These are phyloP conservation scores for Argyresthia albistria DNA, from an alignment of 2,888 invertebrate genomes.

Conservation along the genomic window DNA sequence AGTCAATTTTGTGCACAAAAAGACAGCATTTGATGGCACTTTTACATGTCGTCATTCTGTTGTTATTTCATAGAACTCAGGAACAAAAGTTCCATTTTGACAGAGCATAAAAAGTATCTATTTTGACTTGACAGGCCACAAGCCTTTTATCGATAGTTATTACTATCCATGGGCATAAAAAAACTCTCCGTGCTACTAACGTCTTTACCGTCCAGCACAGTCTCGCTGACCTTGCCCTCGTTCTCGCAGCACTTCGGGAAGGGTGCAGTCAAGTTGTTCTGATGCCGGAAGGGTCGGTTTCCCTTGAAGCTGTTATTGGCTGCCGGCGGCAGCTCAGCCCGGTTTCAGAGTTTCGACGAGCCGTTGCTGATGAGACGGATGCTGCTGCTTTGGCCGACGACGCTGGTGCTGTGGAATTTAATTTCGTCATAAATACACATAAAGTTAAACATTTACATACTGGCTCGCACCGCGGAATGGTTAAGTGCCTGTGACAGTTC, in stretches of 20 bases:
- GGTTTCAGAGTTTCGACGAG: conserved; percentile 59
- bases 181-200: conserved; percentile 46
- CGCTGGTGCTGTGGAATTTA: not conserved
- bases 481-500: no score
- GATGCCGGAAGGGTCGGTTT: conserved; percentile 33
- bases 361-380: conserved; percentile 56
- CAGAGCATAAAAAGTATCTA: no score
- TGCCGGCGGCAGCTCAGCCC: conserved; percentile 32
- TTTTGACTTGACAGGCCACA: no score
- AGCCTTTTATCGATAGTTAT: not conserved
- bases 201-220: conserved; percentile 31
- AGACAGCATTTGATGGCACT: no score
- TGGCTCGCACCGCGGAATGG: no score
- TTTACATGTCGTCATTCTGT: no score
- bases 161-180: conserved; percentile 8
- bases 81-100: no score
- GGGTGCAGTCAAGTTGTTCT: conserved; percentile 31
- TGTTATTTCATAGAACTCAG: no score
- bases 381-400: conserved; percentile 55
- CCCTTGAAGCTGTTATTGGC: conserved; percentile 42
- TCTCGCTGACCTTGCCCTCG: conserved; percentile 34
- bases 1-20: no score
- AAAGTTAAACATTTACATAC: no score
- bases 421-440: no score
- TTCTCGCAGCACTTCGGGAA: conserved; percentile 58